phyloP scores from a whole-genome alignment of 30 jellyfish, hydroid and myxozoan genomes.

The Mastigias papua region DNA sequence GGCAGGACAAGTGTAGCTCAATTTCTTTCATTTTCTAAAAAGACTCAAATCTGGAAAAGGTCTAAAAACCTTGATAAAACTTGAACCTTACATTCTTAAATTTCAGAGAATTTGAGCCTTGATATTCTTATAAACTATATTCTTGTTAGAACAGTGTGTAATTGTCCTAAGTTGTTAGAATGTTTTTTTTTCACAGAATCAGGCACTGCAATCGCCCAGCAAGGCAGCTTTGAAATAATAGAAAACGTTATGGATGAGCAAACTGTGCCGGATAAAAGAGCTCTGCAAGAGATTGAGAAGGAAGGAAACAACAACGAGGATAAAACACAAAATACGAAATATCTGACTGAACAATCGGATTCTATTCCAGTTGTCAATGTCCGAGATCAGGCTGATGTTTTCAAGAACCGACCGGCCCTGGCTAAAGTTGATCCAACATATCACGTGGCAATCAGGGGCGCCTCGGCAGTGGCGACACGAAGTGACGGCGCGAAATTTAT shows the following conservation, averaged over 20 bases:
- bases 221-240: conserved; percentile 45
- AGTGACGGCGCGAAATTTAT: conserved; percentile 68
- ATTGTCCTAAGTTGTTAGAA: too few species aligned
- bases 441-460: conserved; percentile 20
- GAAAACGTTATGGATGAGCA: conserved; percentile 29
- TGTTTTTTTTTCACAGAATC: not conserved
- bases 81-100: too few species aligned
- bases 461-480: conserved; percentile 52
- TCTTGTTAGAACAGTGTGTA: too few species aligned
- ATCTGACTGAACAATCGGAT: not conserved
- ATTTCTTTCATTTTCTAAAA: too few species aligned
- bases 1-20: too few species aligned
- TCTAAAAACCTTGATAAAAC: too few species aligned
- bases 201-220: not conserved
- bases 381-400: conserved; percentile 48
- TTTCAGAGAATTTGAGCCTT: too few species aligned
- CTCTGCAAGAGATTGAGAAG: not conserved
- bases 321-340: not conserved
- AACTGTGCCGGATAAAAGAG: not conserved
- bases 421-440: conserved; percentile 21
- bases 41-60: too few species aligned
- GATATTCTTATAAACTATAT: too few species aligned
- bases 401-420: conserved; percentile 58
- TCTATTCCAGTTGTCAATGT: conserved; percentile 28
- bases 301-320: not conserved